Conservation (phyloP, 2,797 vertebrate genomes). For the Luscinia megarhynchos region DNA sequence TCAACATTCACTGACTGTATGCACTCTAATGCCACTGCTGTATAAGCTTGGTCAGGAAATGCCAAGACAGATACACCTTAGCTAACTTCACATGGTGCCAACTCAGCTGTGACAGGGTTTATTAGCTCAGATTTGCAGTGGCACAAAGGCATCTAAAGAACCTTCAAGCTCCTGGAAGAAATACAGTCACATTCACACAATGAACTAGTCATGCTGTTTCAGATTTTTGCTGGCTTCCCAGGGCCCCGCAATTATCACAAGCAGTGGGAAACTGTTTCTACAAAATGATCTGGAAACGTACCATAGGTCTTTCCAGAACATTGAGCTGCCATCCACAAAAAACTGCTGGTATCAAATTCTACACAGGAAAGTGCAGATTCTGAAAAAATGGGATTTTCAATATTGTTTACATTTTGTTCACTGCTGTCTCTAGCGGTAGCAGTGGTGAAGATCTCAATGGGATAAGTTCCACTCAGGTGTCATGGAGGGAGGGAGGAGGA, state of each 20-base stretch:
- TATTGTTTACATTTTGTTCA: not conserved
- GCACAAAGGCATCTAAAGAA: not conserved
- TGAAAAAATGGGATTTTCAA: not conserved
- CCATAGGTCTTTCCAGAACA: not conserved
- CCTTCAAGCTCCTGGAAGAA: not conserved
- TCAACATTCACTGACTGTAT: not conserved
- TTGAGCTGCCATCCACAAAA: not conserved
- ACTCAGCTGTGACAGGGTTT: not conserved
- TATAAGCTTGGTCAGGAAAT: not conserved
- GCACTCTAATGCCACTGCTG: not conserved
- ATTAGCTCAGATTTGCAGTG: not conserved
- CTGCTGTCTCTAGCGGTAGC: not conserved
- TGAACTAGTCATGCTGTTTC: not conserved
- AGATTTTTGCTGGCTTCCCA: not conserved
- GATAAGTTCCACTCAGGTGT: not conserved
- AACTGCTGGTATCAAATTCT: not conserved
- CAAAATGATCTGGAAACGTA: not conserved
- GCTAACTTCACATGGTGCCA: not conserved
- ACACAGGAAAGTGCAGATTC: not conserved
- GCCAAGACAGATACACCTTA: not conserved
- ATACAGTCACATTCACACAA: not conserved
- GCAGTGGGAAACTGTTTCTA: not conserved
- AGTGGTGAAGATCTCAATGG: not conserved
- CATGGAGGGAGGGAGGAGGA: not conserved
- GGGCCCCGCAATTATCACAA: not conserved